These are phyloP conservation scores for Leptodactylus fallax DNA, from an alignment of 2,797 vertebrate genomes.

Conservation along the genomic window DNA sequence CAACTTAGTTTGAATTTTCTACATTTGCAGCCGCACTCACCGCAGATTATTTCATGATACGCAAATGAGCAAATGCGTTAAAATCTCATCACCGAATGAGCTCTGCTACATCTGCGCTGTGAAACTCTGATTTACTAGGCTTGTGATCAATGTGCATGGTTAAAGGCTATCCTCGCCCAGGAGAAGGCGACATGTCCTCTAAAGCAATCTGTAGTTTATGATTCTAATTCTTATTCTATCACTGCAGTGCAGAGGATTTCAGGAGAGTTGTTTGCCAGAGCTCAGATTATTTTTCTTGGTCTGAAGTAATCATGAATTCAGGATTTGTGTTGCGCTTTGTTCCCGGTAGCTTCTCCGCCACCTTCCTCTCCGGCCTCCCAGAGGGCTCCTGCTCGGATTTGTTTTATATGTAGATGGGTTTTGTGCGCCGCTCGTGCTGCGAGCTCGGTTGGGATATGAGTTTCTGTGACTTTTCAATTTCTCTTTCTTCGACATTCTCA, in stretches of 20 bases:
- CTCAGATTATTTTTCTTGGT: background rate
- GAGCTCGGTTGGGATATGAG: constrained; percentile 2
- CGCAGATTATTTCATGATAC: too few relatives aligned
- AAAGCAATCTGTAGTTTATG: background rate
- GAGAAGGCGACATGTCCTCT: background rate
- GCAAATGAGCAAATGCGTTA: too few relatives aligned
- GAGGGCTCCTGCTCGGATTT: background rate
- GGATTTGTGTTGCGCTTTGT: background rate
- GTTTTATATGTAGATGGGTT: constrained; percentile 23
- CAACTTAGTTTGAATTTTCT: too few relatives aligned
- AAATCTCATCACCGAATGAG: background rate
- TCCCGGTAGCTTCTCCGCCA: background rate
- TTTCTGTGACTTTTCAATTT: background rate
- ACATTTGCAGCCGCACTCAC: too few relatives aligned
- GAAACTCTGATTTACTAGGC: background rate
- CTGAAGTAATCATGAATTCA: background rate
- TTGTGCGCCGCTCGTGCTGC: background rate
- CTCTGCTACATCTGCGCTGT: background rate
- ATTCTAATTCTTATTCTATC: background rate
- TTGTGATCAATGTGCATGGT: background rate
- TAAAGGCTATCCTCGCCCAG: background rate
- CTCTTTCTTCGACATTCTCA: background rate
- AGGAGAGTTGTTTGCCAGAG: background rate
- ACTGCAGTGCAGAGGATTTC: background rate
- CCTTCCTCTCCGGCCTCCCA: background rate